Percentiles rank a stretch among this genome's conserved stretches.
Conservation (phyloP, 2,888 invertebrate species). For the Troglohyphantes excavatus region DNA sequence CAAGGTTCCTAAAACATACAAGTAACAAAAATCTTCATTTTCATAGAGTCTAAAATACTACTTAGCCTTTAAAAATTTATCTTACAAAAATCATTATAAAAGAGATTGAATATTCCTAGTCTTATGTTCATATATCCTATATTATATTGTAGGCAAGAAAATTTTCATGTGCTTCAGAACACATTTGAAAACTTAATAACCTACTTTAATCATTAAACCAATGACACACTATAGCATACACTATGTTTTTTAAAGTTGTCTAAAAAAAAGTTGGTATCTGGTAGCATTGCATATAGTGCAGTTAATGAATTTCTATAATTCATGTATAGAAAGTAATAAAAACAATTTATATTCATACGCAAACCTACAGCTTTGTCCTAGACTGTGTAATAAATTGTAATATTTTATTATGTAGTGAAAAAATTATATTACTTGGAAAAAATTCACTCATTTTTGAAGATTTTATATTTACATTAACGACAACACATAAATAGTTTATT, state of each 20-base stretch:
- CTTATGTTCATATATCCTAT: constrained; percentile 40
- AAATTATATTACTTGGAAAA: no score
- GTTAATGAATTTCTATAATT: not conserved
- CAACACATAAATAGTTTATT: no score
- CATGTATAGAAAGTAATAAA: not conserved
- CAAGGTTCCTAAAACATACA: constrained; percentile 29
- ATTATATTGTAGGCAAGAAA: constrained; percentile 38
- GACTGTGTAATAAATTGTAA: no score
- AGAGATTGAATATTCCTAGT: constrained; percentile 31
- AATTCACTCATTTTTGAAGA: no score
- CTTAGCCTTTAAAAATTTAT: constrained; percentile 60
- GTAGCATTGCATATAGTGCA: constrained; percentile 66
- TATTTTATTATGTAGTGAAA: no score
- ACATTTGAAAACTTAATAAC: constrained; percentile 21
- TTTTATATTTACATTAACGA: no score
- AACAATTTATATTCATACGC: not conserved
- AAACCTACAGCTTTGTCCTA: not conserved
- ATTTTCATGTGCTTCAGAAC: constrained; percentile 35
- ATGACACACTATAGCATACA: constrained; percentile 38
- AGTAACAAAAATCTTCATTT: constrained; percentile 37
- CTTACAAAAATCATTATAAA: constrained; percentile 59
- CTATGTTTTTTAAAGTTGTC: constrained; percentile 50
- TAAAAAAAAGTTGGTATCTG: constrained; percentile 30
- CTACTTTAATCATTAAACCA: constrained; percentile 33
- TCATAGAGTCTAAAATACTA: constrained; percentile 57